Percentiles rank a stretch among this genome's conserved stretches.
phyloP scores from a whole-genome alignment of 1,140 invertebrate genomes.

The Babylonia areolata region DNA sequence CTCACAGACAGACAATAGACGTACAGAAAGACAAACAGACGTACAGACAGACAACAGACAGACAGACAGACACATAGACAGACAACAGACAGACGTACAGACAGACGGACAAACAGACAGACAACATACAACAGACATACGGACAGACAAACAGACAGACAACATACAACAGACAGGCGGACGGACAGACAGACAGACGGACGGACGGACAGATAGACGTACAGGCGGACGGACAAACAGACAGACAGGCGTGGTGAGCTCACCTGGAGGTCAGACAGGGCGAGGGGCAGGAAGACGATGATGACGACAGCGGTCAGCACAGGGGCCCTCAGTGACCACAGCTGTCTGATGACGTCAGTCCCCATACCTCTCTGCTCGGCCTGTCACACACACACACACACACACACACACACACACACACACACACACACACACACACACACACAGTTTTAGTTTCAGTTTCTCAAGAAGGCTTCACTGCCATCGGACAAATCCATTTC shows the following conservation, averaged over 20 bases:
- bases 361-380: too few species aligned
- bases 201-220: neutral
- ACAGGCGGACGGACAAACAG: neutral
- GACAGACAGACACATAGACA: neutral
- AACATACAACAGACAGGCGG: neutral
- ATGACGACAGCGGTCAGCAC: neutral
- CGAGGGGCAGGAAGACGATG: neutral
- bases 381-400: too few species aligned
- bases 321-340: neutral
- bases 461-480: too few species aligned
- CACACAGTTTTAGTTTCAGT: too few species aligned
- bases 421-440: too few species aligned
- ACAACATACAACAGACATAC: neutral
- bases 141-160: neutral
- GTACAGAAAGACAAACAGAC: too few species aligned
- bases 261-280: neutral
- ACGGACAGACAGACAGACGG: neutral
- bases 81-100: neutral
- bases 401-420: too few species aligned
- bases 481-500: too few species aligned
- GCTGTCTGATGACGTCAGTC: too few species aligned
- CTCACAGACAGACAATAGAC: too few species aligned
- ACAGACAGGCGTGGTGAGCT: neutral
- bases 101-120: neutral
- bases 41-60: too few species aligned